These are phyloP conservation scores for Trissonchulus sp. DNA, from an alignment of 2,888 invertebrate genomes.

Conservation along the genomic window DNA sequence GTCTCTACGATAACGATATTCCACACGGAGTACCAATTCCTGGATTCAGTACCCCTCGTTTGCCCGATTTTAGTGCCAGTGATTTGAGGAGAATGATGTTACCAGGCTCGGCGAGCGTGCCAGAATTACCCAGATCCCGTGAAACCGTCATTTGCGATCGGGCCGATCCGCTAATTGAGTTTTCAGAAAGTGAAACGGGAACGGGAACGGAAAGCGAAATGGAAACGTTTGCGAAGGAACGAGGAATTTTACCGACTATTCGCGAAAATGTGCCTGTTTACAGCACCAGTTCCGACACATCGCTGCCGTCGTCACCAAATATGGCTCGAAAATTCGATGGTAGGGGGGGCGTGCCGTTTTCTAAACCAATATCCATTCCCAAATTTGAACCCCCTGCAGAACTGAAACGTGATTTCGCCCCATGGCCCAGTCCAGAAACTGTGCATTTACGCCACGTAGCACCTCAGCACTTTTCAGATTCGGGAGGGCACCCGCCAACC, in stretches of 20 bases:
- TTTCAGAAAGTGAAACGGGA: neutral
- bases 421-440: neutral
- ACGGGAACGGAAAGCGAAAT: neutral
- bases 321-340: too few relatives aligned
- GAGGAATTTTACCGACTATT: neutral
- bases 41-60: neutral
- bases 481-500: neutral
- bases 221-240: neutral
- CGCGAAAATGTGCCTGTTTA: neutral
- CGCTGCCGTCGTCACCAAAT: neutral
- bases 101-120: neutral
- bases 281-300: neutral
- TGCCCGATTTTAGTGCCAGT: neutral
- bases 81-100: neutral
- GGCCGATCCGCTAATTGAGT: neutral
- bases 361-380: too few relatives aligned
- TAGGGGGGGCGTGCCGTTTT: too few relatives aligned
- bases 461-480: too few relatives aligned
- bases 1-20: neutral
- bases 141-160: too few relatives aligned
- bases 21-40: neutral
- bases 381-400: too few relatives aligned
- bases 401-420: neutral
- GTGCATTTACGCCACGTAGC: neutral
- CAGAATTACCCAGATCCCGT: neutral